phyloP scores from a whole-genome alignment of 1,140 invertebrate species.

The Atta texana region DNA sequence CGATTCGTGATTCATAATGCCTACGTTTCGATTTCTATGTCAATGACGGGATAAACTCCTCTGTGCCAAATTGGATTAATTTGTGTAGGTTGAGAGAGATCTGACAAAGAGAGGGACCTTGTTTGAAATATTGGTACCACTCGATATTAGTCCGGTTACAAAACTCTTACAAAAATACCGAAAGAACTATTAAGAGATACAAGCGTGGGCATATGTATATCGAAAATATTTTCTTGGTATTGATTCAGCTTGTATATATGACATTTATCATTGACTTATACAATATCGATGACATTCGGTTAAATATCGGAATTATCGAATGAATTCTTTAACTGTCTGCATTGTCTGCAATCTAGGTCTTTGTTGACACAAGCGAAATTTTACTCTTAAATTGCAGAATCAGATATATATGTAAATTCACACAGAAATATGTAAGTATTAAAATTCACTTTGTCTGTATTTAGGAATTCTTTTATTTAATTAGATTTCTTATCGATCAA shows the following conservation, averaged over 20 bases:
- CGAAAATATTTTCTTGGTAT: not conserved
- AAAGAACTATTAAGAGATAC: not conserved
- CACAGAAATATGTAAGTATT: no score
- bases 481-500: no score
- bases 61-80: conserved; percentile 31
- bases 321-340: not conserved
- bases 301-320: not conserved
- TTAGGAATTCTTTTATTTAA: no score
- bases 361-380: no score
- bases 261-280: not conserved
- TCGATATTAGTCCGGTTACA: conserved; percentile 17
- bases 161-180: conserved; percentile 1
- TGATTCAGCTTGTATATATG: not conserved
- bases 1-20: conserved; percentile 60
- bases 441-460: no score
- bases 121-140: conserved; percentile 23
- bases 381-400: no score
- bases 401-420: no score
- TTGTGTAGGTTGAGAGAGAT: conserved; percentile 16
- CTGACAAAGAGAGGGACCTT: conserved; percentile 9
- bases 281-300: not conserved
- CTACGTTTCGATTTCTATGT: conserved; percentile 60
- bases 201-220: not conserved
- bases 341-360: no score
- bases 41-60: conserved; percentile 56